Conservation (phyloP, 2,113 vertebrate species). For the Atlantisia rogersi region DNA sequence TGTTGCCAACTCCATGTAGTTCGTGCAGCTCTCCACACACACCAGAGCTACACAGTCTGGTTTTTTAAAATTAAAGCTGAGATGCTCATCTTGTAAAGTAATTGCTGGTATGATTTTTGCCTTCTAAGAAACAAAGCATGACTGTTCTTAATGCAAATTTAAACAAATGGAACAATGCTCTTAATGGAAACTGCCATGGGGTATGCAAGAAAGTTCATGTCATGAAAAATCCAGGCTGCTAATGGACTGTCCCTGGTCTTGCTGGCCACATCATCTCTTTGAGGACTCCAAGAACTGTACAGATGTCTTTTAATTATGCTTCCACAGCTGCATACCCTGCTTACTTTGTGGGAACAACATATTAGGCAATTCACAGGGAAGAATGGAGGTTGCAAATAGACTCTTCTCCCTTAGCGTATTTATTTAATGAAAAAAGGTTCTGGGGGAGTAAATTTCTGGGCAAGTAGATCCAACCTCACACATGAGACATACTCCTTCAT, state of each 20-base stretch:
- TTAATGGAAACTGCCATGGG: background rate
- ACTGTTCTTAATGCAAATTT: constrained; percentile 34
- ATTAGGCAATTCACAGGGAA: background rate
- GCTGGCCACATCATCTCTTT: background rate
- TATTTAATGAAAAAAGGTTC: background rate
- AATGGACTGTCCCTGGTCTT: background rate
- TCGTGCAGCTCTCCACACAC: background rate
- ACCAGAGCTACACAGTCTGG: background rate
- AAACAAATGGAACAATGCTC: background rate
- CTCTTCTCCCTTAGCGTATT: background rate
- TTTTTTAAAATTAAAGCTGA: constrained; percentile 23
- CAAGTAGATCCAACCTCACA: background rate
- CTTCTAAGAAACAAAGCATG: constrained; percentile 35
- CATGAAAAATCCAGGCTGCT: background rate
- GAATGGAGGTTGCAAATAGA: background rate
- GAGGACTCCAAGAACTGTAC: background rate
- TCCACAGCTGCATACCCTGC: background rate
- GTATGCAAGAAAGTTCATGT: background rate
- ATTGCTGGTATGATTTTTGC: constrained; percentile 1
- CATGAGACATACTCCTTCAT: background rate
- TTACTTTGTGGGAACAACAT: background rate
- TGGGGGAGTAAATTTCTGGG: background rate
- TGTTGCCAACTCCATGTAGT: background rate
- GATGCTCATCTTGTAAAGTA: background rate
- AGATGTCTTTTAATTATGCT: background rate